Conservation (phyloP, 2,888 invertebrate genomes). For the Gerris lacustris region DNA sequence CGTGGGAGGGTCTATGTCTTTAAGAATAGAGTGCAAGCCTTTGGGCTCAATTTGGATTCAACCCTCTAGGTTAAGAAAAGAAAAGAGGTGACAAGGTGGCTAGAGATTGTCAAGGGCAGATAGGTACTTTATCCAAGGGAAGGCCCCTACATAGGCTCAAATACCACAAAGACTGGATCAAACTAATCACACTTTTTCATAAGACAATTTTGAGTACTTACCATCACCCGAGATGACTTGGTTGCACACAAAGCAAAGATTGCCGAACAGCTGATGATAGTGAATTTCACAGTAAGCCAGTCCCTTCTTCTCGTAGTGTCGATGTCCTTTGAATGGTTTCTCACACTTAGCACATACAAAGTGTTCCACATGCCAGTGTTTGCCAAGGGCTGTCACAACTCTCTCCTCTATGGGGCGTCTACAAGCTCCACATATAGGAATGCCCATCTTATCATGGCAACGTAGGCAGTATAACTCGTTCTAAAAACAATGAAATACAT, state of each 20-base stretch:
- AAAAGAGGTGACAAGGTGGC: too few relatives aligned
- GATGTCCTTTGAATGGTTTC: constrained; percentile 96
- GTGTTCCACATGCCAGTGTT: constrained; percentile 99
- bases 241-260: constrained; percentile 96
- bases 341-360: constrained; percentile 99
- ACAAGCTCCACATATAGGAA: constrained; percentile 99
- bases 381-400: constrained; percentile 94
- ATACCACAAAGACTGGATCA: too few relatives aligned
- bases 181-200: too few relatives aligned
- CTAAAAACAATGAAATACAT: constrained; percentile 39
- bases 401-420: constrained; percentile 97
- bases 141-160: too few relatives aligned
- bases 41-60: too few relatives aligned
- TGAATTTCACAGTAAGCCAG: constrained; percentile 98
- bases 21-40: too few relatives aligned
- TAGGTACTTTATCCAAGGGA: too few relatives aligned
- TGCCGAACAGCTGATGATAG: constrained; percentile 97
- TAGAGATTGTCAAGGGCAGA: too few relatives aligned
- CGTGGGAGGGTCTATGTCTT: too few relatives aligned
- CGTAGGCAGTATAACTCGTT: constrained; percentile 93
- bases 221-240: constrained; percentile 96
- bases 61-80: too few relatives aligned
- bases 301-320: constrained; percentile 97
- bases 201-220: constrained; percentile 39
- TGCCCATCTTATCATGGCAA: constrained; percentile 99